Base-by-base conservation (phyloP, 2,888 invertebrate genomes). In the Cactoblastis cactorum region DNA sequence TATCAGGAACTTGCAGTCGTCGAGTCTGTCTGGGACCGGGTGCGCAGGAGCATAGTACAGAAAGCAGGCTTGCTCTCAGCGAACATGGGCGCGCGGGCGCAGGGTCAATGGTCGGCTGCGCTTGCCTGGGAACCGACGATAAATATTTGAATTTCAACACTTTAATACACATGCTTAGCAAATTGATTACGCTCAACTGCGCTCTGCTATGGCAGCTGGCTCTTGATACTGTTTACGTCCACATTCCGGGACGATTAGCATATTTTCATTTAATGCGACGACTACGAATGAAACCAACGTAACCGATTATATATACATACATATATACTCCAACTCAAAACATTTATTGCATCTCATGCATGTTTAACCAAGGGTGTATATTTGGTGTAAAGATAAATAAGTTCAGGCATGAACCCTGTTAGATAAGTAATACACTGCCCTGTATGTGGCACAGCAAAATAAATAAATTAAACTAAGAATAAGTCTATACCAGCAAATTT, bases 71-170 rank as follows among this genome's bases (percentile, higher is more conserved):
- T 79, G 76, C 79, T 71, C 74, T 71, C 65, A 61, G 61, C 65
- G 59, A 58, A 60, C 62, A 65, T 55, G 58, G 65, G 53, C 67
- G 67, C 69, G 69, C 76, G 70, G 68, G 71, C 73, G 71, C 74
- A 83, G 83, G 85, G 88, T 89, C 88, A 89, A 89, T 78, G 88
- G 83, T 87, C 88, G 85, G 64, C 67, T 68, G 77, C 68, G 71
- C 79, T 71, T 77, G 80, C 80, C 74, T 88, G 88, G 80, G 88
- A 87, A 87, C 83, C 71, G 57, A 78, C 81, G 80, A 87, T 89
- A 87, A 86, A 88, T 86, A 86, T 87, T 89, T 86, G 81, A 84
- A 85, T 86, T 86, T 86, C 83, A 85, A 86, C 86, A 87, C 86
- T 83, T 47, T 83, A 80, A 86, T 83, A 82, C 85, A 87, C 81